A percentile compares a stretch with the other conserved stretches of the same genome.
Conservation (phyloP, 2,113 vertebrate species). For the Todiramphus chloris region DNA sequence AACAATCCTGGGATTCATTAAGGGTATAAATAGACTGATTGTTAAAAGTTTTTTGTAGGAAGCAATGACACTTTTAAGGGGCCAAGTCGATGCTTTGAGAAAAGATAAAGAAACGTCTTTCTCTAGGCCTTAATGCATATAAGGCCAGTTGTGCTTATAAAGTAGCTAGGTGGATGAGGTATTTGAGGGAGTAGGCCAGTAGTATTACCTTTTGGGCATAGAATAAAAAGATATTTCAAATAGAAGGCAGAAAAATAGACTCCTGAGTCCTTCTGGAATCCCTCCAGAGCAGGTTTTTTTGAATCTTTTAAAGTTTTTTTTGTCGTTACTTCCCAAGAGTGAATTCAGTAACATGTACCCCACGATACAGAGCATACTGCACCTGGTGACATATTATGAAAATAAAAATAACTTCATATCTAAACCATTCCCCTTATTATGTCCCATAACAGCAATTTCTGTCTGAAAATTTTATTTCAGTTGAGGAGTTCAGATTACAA, state of each 20-base stretch:
- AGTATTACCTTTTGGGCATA: background rate
- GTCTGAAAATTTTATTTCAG: slow-evolving; percentile 28
- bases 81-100: background rate
- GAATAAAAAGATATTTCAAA: background rate
- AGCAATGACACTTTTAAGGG: background rate
- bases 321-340: background rate
- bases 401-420: slow-evolving; percentile 19
- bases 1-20: background rate
- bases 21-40: background rate
- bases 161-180: background rate
- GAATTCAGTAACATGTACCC: background rate
- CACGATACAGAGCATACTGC: background rate
- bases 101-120: background rate
- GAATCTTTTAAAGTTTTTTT: background rate
- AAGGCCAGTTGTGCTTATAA: background rate
- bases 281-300: background rate
- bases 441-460: slow-evolving; percentile 20
- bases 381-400: background rate
- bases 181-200: background rate
- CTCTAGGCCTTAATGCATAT: background rate
- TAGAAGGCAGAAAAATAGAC: background rate
- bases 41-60: background rate
- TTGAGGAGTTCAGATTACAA: slow-evolving; percentile 45
- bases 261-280: background rate
- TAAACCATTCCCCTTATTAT: slow-evolving; percentile 5